phyloP scores from a whole-genome alignment of 2,888 invertebrate genomes.

The Pinctada fucata region DNA sequence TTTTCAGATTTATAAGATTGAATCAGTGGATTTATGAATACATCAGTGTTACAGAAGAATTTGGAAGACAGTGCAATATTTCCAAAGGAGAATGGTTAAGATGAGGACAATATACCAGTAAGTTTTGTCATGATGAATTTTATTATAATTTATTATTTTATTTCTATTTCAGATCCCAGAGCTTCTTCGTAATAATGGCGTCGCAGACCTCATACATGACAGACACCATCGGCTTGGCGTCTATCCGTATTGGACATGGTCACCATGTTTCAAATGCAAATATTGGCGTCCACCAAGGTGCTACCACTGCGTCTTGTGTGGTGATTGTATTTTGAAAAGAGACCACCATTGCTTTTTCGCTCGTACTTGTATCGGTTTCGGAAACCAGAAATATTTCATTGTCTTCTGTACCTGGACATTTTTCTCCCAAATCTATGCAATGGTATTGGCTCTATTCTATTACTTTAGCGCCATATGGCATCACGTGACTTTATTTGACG shows the following conservation, averaged over 20 bases:
- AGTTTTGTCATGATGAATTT: no score
- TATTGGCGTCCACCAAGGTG: conserved; percentile 70
- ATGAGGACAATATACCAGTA: no score
- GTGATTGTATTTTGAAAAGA: conserved; percentile 70
- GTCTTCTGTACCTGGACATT: conserved; percentile 68
- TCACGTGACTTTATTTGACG: conserved; percentile 53
- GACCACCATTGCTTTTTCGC: conserved; percentile 75
- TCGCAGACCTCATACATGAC: not conserved
- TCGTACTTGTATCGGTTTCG: conserved; percentile 70
- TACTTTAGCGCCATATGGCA: conserved; percentile 37
- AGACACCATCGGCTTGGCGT: not conserved
- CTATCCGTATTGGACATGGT: conserved; percentile 72
- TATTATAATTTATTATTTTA: no score
- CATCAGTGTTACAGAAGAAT: no score
- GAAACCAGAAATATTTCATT: conserved; percentile 71
- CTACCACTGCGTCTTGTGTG: conserved; percentile 72
- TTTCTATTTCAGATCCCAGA: not conserved
- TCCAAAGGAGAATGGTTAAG: no score
- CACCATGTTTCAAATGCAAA: conserved; percentile 67
- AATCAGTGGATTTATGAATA: no score
- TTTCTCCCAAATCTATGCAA: conserved; percentile 56
- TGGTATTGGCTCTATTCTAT: conserved; percentile 46
- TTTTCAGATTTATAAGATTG: no score
- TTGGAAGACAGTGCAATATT: no score
- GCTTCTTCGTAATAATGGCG: not conserved